Evolutionary conservation across 2,888 invertebrate genomes (phyloP), one percentile per base, ranked within the genome.

Genomic region (Parnassius smintheus): DNA sequence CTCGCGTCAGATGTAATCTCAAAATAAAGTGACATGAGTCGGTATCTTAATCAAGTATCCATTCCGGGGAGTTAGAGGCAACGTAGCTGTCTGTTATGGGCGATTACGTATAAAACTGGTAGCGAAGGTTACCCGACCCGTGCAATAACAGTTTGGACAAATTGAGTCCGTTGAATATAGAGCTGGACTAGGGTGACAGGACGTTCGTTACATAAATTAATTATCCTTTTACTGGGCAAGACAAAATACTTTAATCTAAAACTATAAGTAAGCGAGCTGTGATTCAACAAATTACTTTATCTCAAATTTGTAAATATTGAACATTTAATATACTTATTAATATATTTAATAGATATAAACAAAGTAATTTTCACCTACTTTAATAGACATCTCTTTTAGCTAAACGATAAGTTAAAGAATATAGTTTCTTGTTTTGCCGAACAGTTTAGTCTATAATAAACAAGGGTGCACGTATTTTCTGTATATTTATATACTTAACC

Each of bases 31-130:
- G 86, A 84, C 84, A 86, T 84, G 80, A 90, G 86, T 67, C 70
- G 68, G 68, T 86, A 85, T 87, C 90, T 88, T 90, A 88, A 90
- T 91, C 88, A 89, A 88, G 87, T 83, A 85, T 85, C 86, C 85
- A 89, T 88, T 89, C 80, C 74, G 70, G 72, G 81, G 86, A 85
- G 83, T 85, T 84, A 86, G 80, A 80, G 80, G 75, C 76, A 78
- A 70, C 75, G 74, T 79, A 81, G 81, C 82, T 81, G 85, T 85
- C 84, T 73, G 83, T 86, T 83, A 88, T 85, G 85, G 85, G 72
- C 80, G 81, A 85, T 86, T 82, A 78, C 75, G 80, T 84, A 84
- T 80, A 80, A 82, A 86, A 85, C 83, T 82, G 81, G 77, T 78
- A 76, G 76, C 75, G 74, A 73, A 78, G 76, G 74, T 77, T 73